Conservation (phyloP, 2,888 invertebrate genomes). For the Limnephilus marmoratus region DNA sequence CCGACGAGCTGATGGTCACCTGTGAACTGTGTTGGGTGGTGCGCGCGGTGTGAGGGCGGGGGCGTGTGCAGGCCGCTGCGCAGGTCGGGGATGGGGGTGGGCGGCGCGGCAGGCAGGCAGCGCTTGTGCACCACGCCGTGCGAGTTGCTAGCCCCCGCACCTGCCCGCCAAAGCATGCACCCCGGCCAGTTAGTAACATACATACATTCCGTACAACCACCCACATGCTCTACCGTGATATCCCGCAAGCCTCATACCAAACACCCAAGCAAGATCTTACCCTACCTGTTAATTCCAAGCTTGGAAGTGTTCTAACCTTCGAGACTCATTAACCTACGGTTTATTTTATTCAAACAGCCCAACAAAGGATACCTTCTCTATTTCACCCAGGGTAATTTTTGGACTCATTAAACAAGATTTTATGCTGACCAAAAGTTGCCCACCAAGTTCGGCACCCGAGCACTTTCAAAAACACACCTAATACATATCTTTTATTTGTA, state of each 20-base stretch:
- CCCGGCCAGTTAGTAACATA: constrained; percentile 54
- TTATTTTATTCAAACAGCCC: background rate
- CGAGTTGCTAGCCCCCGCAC: constrained; percentile 80
- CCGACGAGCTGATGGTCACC: constrained; percentile 69
- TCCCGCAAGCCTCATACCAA: constrained; percentile 68
- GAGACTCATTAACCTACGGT: background rate
- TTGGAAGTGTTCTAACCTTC: background rate
- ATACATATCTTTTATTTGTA: too few relatives aligned
- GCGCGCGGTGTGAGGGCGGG: constrained; percentile 68
- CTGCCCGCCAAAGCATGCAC: constrained; percentile 66
- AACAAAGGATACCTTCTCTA: background rate
- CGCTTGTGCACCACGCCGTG: constrained; percentile 92
- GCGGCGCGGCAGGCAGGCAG: constrained; percentile 89
- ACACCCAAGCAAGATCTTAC: background rate
- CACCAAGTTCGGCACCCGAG: background rate
- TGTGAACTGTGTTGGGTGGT: constrained; percentile 74
- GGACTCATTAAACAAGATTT: too few relatives aligned
- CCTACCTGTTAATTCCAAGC: background rate
- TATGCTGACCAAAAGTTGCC: background rate
- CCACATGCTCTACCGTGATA: constrained; percentile 20
- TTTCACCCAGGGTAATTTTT: too few relatives aligned
- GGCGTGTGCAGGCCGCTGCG: constrained; percentile 82
- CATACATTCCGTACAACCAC: background rate
- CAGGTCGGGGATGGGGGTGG: constrained; percentile 92
- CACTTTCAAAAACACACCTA: too few relatives aligned